Conservation (phyloP, 2,888 invertebrate species). For the Lithophane socia region DNA sequence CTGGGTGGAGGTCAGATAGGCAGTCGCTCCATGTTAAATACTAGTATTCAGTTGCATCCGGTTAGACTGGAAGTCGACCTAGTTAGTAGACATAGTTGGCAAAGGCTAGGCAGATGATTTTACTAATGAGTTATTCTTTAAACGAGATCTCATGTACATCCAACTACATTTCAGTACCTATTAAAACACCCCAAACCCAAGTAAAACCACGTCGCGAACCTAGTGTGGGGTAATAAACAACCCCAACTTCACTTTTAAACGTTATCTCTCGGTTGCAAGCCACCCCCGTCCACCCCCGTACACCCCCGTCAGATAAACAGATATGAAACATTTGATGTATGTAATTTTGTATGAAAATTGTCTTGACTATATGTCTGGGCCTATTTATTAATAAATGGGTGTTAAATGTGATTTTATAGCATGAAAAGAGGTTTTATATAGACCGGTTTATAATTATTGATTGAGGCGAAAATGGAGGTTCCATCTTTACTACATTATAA, state of each 20-base stretch:
- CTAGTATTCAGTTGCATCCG: no score
- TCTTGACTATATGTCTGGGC: conserved; percentile 37
- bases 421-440: no score
- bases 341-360: conserved; percentile 66
- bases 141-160: neutral
- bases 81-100: no score
- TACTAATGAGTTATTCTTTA: neutral
- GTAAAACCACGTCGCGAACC: conserved; percentile 36
- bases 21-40: no score
- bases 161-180: neutral
- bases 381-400: conserved; percentile 58
- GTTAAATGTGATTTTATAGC: no score
- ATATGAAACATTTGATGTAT: conserved; percentile 76
- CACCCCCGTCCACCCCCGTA: conserved; percentile 58
- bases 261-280: conserved; percentile 76
- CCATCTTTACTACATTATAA: neutral
- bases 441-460: neutral
- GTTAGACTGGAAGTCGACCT: no score
- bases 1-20: no score
- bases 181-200: conserved; percentile 19
- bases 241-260: conserved; percentile 73
- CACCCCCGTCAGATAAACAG: conserved; percentile 63
- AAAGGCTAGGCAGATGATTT: no score
- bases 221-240: conserved; percentile 68
- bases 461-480: neutral